phyloP scores from a whole-genome alignment of 2,797 vertebrate genomes.

The Poecilia wingei region DNA sequence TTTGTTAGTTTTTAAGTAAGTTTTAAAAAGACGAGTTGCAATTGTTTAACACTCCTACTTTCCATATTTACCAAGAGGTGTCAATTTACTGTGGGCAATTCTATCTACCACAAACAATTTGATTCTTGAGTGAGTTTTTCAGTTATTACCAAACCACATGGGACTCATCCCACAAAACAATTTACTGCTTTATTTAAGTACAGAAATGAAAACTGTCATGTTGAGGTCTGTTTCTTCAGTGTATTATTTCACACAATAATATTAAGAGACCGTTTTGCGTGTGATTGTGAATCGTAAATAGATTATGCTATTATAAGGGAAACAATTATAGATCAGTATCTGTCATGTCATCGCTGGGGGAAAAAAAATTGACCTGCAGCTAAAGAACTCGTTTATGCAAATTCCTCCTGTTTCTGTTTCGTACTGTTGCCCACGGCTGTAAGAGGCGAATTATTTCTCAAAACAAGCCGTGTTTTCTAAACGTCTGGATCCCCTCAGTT shows the following conservation, averaged over 20 bases:
- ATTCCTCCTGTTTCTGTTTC: not conserved
- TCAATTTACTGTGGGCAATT: not conserved
- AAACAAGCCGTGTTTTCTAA: slow-evolving; percentile 1
- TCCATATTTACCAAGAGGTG: not conserved
- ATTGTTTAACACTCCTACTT: not conserved
- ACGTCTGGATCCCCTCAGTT: not conserved
- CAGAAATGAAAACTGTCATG: not conserved
- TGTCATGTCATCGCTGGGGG: no score
- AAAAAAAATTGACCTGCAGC: not conserved
- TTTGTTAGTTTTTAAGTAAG: not conserved
- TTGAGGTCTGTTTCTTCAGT: not conserved
- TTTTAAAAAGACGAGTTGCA: not conserved
- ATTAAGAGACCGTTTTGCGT: not conserved
- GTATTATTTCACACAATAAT: not conserved
- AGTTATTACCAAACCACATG: not conserved
- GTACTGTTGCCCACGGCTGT: not conserved
- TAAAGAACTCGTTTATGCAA: not conserved
- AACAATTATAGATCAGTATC: not conserved
- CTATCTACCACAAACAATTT: not conserved
- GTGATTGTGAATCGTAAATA: not conserved
- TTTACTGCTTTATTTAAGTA: not conserved
- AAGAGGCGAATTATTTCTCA: not conserved
- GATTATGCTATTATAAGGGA: not conserved
- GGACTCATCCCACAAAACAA: not conserved
- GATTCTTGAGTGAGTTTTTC: not conserved